Base-by-base conservation (phyloP, 2,113 vertebrate genomes). In the Natator depressus region DNA sequence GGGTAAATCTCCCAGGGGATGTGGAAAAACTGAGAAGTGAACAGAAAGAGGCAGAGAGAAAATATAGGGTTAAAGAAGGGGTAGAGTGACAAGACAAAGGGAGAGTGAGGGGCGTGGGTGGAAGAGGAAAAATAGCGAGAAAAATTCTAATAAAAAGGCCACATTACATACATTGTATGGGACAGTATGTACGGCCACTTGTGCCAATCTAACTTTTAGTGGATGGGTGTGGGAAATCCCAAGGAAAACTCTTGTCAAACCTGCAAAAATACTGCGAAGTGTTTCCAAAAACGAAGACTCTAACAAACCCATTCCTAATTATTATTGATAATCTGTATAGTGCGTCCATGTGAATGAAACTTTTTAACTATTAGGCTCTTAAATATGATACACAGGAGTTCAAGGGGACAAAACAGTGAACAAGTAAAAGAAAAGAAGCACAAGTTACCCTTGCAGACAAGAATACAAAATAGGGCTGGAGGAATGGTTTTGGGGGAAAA, bases 31-130 rank as follows among this genome's bases (percentile, higher is more conserved):
- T 50, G 14, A 79, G 88, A 94, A 78, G 75, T 47, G 42, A 47
- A 80, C 12, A 78, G 54, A 88, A 87, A 46, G 50, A 69, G 50
- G 19, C 31, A 57, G 13, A 35, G 54, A 29, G 6, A 75, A 72
- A n/a, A 65, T 8, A n/a, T 16, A 50, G 46, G 0, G 0, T 19
- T 46, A 3, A 89, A 87, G 84, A 84, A 42, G 75, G 10, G 19
- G n/a, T 9, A 86, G 20, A 86, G 17, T 17, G 1, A 62, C 72
- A 93, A 84, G 5, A 47, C 12, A 20, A 84, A 46, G 78, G 76
- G 8, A 50, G 38, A 51, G 62, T 85, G 62, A 2, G 49, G 4
- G 3, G 1, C 13, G 1, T 4, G 10, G 7, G 3, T 2, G 4
- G 1, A 31, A 12, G 2, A 47, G 35, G 8, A n/a, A 75, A 79